Evolutionary conservation across 30 jellyfish, hydroid and myxozoan genomes (phyloP), one percentile per base, ranked within the genome.

Genomic region (Nemopilema nomurai): DNA sequence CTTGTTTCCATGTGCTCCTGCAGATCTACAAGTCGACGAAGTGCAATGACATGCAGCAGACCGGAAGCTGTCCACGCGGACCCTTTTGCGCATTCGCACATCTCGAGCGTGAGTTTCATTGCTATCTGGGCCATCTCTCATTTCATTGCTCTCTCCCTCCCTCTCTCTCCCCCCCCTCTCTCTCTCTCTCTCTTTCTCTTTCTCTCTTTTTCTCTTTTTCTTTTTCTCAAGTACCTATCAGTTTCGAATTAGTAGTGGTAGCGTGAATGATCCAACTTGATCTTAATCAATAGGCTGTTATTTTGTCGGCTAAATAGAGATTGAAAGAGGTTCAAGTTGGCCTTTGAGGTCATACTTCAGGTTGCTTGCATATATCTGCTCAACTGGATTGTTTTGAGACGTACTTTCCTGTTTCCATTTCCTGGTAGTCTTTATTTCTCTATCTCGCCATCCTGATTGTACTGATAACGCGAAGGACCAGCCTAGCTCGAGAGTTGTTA

Each of bases 61-160:
- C 99, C 18, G 99, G 97, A 24, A 90, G 85, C 49, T 94, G 99
- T 65, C 99, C 99, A 0, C 84, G 99, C 13, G 99, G 99, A 16
- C 99, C 99, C n/a, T 94, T 94, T 74, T 94, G 99, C 69, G 99
- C 99, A 16, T 94, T 94, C 86, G 99, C 99, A 13, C 99, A 94
- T 76, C 84, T 87, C 23, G 99, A 94, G 63, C 99, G 99, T 94
- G 52, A 78, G 99, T 76, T 29, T 9, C 21, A n/a, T 28, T 32
- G 20, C 32, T 23, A 13, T 27, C 68, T 16, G 50, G 18, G 8
- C 30, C 49, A 27, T 4, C 65, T 0, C 77, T 67, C 8, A 31
- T 76, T 63, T 41, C 1, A 28, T 62, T 9, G 28, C 6, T 8
- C 25, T 25, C 24, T 20, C 28, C 18, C 30, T 18, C 19, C 18